phyloP scores from a whole-genome alignment of 2,888 invertebrate species.

The Minunthozetes semirufus region DNA sequence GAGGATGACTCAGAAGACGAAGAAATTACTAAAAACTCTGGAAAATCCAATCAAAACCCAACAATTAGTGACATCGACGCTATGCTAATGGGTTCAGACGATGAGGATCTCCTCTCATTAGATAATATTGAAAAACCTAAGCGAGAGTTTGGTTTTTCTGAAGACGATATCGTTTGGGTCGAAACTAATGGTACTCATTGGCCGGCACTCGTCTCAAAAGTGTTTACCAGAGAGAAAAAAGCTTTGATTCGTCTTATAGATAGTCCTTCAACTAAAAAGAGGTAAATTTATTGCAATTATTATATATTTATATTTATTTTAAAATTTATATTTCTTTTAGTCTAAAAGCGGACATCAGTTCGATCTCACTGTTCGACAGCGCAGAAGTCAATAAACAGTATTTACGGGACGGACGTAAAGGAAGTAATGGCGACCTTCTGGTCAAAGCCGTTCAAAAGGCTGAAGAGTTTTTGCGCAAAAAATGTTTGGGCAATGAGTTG shows the following conservation, averaged over 20 bases:
- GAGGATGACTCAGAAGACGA: conserved; percentile 16
- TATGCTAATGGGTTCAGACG: conserved; percentile 18
- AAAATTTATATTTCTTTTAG: conserved; percentile 12
- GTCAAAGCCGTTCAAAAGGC: conserved; percentile 38
- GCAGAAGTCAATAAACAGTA: conserved; percentile 36
- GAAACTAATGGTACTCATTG: conserved; percentile 28
- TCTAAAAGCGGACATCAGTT: conserved; percentile 14
- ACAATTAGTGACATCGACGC: conserved; percentile 10
- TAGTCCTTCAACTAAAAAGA: conserved; percentile 27
- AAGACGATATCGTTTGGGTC: conserved; percentile 38
- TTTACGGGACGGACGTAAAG: conserved; percentile 27
- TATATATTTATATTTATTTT: not conserved
- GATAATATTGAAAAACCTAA: conserved; percentile 15
- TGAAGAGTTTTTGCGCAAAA: conserved; percentile 37
- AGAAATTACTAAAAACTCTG: not conserved
- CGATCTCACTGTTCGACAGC: conserved; percentile 26
- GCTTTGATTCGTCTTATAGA: conserved; percentile 34
- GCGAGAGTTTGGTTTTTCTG: conserved; percentile 42
- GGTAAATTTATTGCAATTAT: conserved; percentile 16
- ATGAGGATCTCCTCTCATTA: conserved; percentile 7
- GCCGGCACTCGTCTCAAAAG: conserved; percentile 37
- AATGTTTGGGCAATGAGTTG: conserved; percentile 33
- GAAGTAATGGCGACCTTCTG: conserved; percentile 26
- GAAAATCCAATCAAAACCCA: conserved; percentile 11
- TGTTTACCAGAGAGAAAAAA: conserved; percentile 30